A percentile compares a stretch with the other conserved stretches of the same genome.
phyloP scores from a whole-genome alignment of 2,113 vertebrate genomes.

The Bubo blakistoni region DNA sequence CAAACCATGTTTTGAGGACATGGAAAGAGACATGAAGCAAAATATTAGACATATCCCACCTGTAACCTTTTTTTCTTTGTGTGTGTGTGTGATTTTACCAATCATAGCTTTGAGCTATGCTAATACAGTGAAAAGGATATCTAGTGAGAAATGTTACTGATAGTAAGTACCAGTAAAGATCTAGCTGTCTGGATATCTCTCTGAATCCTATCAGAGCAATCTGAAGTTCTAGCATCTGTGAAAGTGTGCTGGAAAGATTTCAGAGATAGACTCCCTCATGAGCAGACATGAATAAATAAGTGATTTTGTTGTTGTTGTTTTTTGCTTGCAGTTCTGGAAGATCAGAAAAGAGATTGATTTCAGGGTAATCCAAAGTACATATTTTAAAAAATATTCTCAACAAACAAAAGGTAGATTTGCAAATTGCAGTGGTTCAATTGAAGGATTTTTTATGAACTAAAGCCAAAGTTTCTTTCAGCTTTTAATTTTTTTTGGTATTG shows the following conservation, averaged over 20 bases:
- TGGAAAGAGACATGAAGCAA: not conserved
- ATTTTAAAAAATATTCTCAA: not conserved
- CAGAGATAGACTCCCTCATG: not conserved
- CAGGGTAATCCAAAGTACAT: not conserved
- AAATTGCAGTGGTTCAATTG: not conserved
- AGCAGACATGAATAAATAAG: not conserved
- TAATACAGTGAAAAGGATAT: not conserved
- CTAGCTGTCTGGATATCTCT: not conserved
- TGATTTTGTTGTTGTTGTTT: not conserved
- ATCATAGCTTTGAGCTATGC: not conserved
- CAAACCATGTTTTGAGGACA: not conserved
- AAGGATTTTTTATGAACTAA: not conserved
- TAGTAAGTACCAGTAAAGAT: not conserved
- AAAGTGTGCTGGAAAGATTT: constrained; percentile 1
- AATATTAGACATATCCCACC: not conserved
- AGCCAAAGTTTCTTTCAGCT: not conserved
- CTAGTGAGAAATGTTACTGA: not conserved
- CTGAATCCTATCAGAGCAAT: not conserved
- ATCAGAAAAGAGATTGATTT: constrained; percentile 9
- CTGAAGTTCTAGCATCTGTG: not conserved
- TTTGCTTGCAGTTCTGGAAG: not conserved
- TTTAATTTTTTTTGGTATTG: not conserved
- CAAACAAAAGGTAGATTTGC: not conserved
- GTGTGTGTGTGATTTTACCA: not conserved
- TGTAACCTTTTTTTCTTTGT: not conserved